Evolutionary conservation across 2,888 invertebrate species (phyloP), one percentile per base, ranked within the genome.

Genomic region (Leptopilina syphax): DNA sequence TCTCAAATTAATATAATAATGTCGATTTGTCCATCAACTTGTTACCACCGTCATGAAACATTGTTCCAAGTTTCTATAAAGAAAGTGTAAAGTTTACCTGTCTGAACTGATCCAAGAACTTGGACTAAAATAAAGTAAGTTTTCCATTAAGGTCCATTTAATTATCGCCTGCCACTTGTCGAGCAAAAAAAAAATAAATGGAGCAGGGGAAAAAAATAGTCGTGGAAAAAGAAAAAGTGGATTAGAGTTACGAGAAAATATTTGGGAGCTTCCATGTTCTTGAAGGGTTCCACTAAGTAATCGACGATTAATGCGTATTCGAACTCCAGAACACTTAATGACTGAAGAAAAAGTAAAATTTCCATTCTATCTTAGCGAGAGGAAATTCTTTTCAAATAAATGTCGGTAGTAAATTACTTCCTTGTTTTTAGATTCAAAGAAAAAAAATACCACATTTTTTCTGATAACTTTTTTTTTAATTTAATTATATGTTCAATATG

Each of bases 101-200:
- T 70, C 70, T n/a, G 54, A 57, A 57, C 13, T 7, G 81, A 66
- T 79, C 60, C 60, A 13, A 54, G 65, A 84, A 81, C 78, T 77
- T 65, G 77, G 78, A 67, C 79, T 80, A 86, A 86, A 83, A 83
- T 24, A 84, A 83, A 80, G 79, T 78, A 83, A 84, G 77, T 82
- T 77, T 79, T 73, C 78, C 83, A 84, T 84, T 84, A 83, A 79
- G 67, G 54, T 70, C 77, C 73, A 83, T 84, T 87, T 85, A 85
- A 87, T 87, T 85, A 86, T 85, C 80, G 57, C 57, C 41, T n/a
- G 34, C 54, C 73, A 73, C 57, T 73, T 73, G 27, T 73, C 70
- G 34, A 6, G 70, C 27, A 9, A 27, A 13, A 13, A 27, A n/a
- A 73, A 57, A 57, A n/a, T 6, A 44, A 44, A 8, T 7, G 44